Evolutionary conservation across 2,888 invertebrate genomes (phyloP), one percentile per base, ranked within the genome.

Genomic region (Agonopterix subpropinquella): DNA sequence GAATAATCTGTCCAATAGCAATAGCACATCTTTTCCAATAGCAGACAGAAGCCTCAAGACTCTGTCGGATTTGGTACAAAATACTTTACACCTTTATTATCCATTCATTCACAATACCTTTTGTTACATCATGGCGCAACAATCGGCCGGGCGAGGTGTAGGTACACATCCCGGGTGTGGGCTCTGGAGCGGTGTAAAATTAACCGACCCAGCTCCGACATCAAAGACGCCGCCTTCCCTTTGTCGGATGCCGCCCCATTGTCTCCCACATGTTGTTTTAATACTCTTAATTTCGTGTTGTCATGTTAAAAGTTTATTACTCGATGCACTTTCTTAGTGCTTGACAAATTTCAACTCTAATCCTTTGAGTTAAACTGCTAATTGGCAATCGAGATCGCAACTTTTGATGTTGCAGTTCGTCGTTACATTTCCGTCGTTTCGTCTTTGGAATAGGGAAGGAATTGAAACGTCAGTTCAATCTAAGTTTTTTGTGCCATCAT

Each of bases 271-370:
- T 80, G 81, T 81, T 80, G 77, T 78, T 80, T 80, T 77, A 74
- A 77, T 79, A 71, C 75, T 70, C 76, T 78, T 82, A 81, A 84
- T 84, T 82, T 79, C 72, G 69, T 80, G 80, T 80, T 82, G 84
- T 84, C 82, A 80, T 81, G 79, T 80, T 79, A 77, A 79, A 80
- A 77, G 77, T 82, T 85, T 84, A 84, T 83, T 77, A 76, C 69
- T 62, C 53, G 53, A 50, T 48, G 47, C 52, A 47, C 47, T 9
- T 9, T 9, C 8, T 46, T 36, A 39, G 41, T 41, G 47, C 10
- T 36, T 54, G 39, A 46, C 53, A 8, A 69, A 52, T 65, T 57
- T 60, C 36, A 54, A 57, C 61, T 55, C 64, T 73, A 67, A 52
- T 36, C 1, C 8, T 11, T 51, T 13, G 11, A 1, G 1, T 44